Evolutionary conservation across 1,140 invertebrate genomes (phyloP), one percentile per base, ranked within the genome.

Genomic region (Sinonovacula constricta): DNA sequence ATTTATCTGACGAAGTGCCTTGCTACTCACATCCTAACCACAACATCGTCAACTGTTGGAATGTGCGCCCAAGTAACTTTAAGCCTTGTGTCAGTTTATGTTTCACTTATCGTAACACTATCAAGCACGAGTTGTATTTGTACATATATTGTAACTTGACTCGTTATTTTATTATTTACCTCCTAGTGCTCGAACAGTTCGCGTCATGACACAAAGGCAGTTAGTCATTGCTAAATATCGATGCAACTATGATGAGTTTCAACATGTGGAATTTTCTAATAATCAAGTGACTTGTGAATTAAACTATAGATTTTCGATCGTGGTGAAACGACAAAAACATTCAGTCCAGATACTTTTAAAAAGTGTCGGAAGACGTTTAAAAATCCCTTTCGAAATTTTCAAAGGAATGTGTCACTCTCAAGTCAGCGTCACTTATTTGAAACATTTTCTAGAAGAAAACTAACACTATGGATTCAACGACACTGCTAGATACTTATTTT

Each of bases 301-400:
- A 30, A 62, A 62, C 31, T 22, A 62, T 62, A 62, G 59, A 62
- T 62, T 62, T 62, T 62, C 62, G 36, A 65, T 65, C 62, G 62
- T 65, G 10, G 31, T 65, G 34, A 65, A 65, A 65, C 62, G 62
- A 15, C 62, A 65, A 65, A 34, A 31, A 36, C 62, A 65, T 65
- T 34, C 62, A 7, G 34, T 65, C 30, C 59, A 62, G 59, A 33
- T 62, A 33, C 22, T 62, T 62, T n/a, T 62, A 12, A 62, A 62
- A 33, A 62, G 59, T 30, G 59, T 22, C 4, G 22, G 22, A 33
- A 62, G 59, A 28, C 59, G 59, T 28, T 62, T 62, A 22, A 62
- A 62, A 62, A 14, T 62, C 28, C 59, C 59, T 4, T 62, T 62
- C 59, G 59, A 62, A 14, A 45, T 65, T 7, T 65, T 65, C 26